Conservation (phyloP, 2,888 invertebrate genomes). For the Chymomyza amoena region DNA sequence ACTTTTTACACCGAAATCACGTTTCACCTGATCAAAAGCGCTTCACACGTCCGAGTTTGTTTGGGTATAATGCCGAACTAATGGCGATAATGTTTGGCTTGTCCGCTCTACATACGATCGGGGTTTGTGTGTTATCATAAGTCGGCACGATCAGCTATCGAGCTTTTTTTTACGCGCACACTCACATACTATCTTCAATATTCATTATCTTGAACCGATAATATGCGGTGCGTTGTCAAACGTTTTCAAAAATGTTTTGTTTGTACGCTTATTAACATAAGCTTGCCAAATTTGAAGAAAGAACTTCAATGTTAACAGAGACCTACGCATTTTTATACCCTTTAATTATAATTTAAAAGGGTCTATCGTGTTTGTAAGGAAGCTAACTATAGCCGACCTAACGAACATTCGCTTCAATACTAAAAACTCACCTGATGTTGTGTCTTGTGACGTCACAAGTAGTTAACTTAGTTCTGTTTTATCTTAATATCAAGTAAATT, state of each 20-base stretch:
- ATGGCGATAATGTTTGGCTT: background rate
- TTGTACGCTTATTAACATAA: constrained; percentile 43
- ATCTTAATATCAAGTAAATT: too few relatives aligned
- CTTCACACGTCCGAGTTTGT: constrained; percentile 33
- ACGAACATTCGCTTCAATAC: too few relatives aligned
- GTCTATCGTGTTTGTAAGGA: too few relatives aligned
- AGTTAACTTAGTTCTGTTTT: too few relatives aligned
- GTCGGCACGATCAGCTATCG: constrained; percentile 40
- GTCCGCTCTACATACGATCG: background rate
- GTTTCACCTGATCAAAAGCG: background rate
- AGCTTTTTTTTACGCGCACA: constrained; percentile 6
- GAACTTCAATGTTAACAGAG: background rate
- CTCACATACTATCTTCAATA: constrained; percentile 26
- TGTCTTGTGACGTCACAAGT: too few relatives aligned
- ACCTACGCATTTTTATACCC: background rate
- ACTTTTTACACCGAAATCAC: background rate
- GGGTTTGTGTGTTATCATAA: constrained; percentile 30
- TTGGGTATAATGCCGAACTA: constrained; percentile 39
- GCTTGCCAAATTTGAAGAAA: background rate
- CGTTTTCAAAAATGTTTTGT: constrained; percentile 29
- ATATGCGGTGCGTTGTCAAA: constrained; percentile 25
- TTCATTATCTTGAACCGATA: constrained; percentile 35
- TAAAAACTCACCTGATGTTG: too few relatives aligned
- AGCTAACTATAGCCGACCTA: too few relatives aligned
- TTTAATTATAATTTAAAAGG: too few relatives aligned